phyloP scores from a whole-genome alignment of 2,888 invertebrate species.

The Lasioglossum morio region DNA sequence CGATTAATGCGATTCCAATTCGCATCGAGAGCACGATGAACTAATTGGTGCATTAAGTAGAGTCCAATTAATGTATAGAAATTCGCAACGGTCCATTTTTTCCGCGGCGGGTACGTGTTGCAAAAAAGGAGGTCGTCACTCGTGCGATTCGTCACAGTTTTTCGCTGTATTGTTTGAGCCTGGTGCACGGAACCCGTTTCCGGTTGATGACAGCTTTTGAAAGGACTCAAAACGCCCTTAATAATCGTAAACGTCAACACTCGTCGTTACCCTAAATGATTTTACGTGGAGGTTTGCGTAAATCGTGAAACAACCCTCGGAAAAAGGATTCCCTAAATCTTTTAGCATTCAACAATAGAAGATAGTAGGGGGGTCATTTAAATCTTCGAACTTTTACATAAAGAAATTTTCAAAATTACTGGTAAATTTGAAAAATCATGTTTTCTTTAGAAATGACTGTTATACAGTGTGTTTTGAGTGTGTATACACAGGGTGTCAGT shows the following conservation, averaged over 20 bases:
- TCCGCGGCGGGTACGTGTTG: neutral
- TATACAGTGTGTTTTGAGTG: neutral
- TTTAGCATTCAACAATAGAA: too few relatives aligned
- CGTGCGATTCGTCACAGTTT: neutral
- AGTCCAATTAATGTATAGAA: neutral
- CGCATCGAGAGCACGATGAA: neutral
- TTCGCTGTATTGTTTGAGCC: neutral
- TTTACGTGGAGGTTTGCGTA: neutral
- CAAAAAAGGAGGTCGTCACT: neutral
- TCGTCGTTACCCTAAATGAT: neutral
- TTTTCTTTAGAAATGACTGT: too few relatives aligned
- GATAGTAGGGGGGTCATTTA: too few relatives aligned
- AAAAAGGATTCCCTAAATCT: too few relatives aligned
- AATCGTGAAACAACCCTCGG: neutral
- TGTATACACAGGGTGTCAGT: neutral
- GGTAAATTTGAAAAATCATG: too few relatives aligned
- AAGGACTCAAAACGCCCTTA: neutral
- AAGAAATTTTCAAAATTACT: neutral
- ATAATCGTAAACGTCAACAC: neutral
- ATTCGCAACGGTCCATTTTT: conserved; percentile 5
- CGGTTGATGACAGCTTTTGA: neutral
- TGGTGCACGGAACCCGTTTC: neutral
- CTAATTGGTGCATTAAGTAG: neutral
- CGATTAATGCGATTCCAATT: neutral
- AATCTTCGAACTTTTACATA: too few relatives aligned